Evolutionary conservation across 2,888 invertebrate species (phyloP).

Genomic region (Periphyllus acericola): DNA sequence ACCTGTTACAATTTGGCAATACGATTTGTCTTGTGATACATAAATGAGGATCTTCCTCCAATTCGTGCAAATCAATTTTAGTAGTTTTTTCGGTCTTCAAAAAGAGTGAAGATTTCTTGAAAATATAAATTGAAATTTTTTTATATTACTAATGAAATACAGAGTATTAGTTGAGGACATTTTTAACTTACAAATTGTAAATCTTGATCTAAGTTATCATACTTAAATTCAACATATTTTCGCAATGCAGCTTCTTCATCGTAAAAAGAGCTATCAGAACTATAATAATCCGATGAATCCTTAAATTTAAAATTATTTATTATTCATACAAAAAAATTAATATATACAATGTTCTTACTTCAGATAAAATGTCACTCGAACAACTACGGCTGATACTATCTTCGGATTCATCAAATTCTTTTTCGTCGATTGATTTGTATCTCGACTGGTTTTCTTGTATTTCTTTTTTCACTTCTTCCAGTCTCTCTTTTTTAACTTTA

Average conservation of each 20-base stretch:
- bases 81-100: not conserved
- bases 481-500: too few relatives aligned
- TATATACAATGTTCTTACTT: not conserved
- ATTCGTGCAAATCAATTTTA: conserved; percentile 26
- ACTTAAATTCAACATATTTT: not conserved
- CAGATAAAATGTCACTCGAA: not conserved
- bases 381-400: not conserved
- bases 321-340: not conserved
- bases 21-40: not conserved
- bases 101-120: not conserved
- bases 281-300: conserved; percentile 1
- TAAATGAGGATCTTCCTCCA: conserved; percentile 23
- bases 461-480: not conserved
- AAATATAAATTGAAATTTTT: not conserved
- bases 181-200: conserved; percentile 18
- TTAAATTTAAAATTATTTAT: conserved; percentile 10
- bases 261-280: not conserved
- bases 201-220: not conserved
- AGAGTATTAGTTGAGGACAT: not conserved
- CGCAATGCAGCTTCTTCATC: conserved; percentile 19
- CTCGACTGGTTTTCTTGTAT: not conserved
- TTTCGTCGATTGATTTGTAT: not conserved
- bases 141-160: not conserved
- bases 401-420: not conserved
- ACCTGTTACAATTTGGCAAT: conserved; percentile 40